Evolutionary conservation across 2,113 vertebrate species (phyloP).

Genomic region (Hyla sarda): DNA sequence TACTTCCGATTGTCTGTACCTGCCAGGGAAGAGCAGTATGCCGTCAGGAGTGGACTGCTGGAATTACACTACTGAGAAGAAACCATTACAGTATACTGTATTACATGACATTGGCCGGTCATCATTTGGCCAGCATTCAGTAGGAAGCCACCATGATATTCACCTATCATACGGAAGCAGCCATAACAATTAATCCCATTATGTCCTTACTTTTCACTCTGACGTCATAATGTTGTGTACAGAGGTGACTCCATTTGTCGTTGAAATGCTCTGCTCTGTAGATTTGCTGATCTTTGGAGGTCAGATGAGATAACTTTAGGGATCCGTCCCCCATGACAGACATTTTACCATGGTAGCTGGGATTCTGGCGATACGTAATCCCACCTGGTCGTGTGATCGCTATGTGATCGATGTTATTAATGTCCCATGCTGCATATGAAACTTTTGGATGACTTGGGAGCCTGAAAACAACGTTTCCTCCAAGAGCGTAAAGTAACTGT

Average conservation of each 20-base stretch:
- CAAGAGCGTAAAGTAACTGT: neutral
- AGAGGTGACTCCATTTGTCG: neutral
- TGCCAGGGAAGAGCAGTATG: too few relatives aligned
- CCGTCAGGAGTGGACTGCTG: too few relatives aligned
- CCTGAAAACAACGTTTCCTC: neutral
- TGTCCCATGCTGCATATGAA: neutral
- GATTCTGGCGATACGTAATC: neutral
- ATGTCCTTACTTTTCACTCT: neutral
- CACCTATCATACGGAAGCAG: neutral
- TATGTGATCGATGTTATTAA: conserved; percentile 25
- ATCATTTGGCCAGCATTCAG: too few relatives aligned
- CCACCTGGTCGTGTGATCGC: neutral
- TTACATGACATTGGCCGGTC: too few relatives aligned
- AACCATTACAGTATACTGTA: too few relatives aligned
- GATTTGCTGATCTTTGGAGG: neutral
- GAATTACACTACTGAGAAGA: too few relatives aligned
- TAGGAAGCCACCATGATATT: neutral
- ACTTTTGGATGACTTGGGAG: neutral
- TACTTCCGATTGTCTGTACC: too few relatives aligned
- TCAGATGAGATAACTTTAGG: neutral
- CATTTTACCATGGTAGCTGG: neutral
- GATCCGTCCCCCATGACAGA: neutral
- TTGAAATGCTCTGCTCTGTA: conserved; percentile 2
- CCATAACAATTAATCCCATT: too few relatives aligned
- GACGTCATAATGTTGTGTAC: neutral